Evolutionary conservation across 2,113 vertebrate species (phyloP).

Genomic region (Daubentonia madagascariensis): DNA sequence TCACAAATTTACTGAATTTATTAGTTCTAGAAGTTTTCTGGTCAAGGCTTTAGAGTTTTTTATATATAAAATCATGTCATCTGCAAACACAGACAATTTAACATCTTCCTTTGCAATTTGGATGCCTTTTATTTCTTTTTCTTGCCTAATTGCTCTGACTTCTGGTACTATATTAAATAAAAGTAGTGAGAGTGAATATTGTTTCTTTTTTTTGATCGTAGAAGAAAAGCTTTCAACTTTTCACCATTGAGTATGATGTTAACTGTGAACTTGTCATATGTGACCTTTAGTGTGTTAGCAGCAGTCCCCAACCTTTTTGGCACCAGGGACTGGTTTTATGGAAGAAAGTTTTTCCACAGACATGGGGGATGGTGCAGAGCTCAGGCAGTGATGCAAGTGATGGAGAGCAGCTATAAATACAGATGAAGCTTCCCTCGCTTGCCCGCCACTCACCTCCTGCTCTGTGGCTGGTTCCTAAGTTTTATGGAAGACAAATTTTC

Average conservation of each 20-base stretch:
- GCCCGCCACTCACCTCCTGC: no score
- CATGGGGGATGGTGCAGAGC: no score
- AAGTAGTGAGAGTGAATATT: background rate
- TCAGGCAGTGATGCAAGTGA: no score
- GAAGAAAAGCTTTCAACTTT: background rate
- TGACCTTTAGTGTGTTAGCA: background rate
- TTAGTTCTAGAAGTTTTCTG: background rate
- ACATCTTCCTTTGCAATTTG: background rate
- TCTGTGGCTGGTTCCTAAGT: no score
- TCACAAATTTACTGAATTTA: background rate
- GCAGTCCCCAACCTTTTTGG: no score
- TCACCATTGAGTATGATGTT: background rate
- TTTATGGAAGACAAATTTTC: background rate
- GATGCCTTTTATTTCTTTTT: background rate
- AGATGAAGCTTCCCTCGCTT: no score
- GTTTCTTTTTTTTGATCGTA: background rate
- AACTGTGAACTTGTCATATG: background rate
- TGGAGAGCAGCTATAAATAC: no score
- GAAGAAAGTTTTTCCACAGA: no score
- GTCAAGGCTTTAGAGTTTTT: background rate
- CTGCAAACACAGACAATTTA: background rate
- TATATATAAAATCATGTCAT: background rate
- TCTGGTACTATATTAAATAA: background rate
- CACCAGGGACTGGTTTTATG: no score
- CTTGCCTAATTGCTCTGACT: background rate